Conservation (phyloP, 2,797 vertebrate species). For the Sebastes variabilis region DNA sequence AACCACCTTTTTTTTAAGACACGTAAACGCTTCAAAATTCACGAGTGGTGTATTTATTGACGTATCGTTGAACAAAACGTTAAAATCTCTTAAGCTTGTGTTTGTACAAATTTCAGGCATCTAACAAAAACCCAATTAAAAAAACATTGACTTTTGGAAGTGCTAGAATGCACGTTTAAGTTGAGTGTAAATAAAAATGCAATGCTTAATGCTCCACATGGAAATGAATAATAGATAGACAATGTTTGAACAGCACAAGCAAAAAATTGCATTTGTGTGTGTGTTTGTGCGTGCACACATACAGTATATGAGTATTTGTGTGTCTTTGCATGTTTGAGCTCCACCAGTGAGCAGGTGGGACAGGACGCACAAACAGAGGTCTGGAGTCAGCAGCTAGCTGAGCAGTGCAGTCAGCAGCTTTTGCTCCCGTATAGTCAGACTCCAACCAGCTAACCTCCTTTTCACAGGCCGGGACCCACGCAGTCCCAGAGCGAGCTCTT, state of each 20-base stretch:
- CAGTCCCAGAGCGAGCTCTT: conserved; percentile 31
- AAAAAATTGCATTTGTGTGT: background rate
- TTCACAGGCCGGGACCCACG: conserved; percentile 30
- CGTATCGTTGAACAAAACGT: too few relatives aligned
- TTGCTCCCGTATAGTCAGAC: conserved; percentile 45
- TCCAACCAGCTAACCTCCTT: conserved; percentile 58
- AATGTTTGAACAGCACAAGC: background rate
- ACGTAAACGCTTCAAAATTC: too few relatives aligned
- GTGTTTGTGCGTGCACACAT: background rate
- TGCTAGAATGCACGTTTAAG: too few relatives aligned
- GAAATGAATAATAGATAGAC: background rate
- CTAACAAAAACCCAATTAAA: too few relatives aligned
- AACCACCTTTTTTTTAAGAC: too few relatives aligned
- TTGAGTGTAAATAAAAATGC: too few relatives aligned
- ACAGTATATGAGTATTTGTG: background rate
- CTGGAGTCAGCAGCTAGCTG: conserved; percentile 66
- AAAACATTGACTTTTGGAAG: too few relatives aligned
- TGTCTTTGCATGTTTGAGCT: conserved; percentile 35
- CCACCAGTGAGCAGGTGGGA: conserved; percentile 54
- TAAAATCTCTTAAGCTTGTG: too few relatives aligned
- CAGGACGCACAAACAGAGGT: conserved; percentile 39
- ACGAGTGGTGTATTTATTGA: too few relatives aligned
- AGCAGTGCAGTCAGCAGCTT: conserved; percentile 65
- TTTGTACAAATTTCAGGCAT: too few relatives aligned
- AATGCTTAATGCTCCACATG: background rate